Percentiles rank a stretch among this genome's conserved stretches.
Evolutionary conservation across 2,113 vertebrate species (phyloP).

Genomic region (Gymnorhina tibicen): DNA sequence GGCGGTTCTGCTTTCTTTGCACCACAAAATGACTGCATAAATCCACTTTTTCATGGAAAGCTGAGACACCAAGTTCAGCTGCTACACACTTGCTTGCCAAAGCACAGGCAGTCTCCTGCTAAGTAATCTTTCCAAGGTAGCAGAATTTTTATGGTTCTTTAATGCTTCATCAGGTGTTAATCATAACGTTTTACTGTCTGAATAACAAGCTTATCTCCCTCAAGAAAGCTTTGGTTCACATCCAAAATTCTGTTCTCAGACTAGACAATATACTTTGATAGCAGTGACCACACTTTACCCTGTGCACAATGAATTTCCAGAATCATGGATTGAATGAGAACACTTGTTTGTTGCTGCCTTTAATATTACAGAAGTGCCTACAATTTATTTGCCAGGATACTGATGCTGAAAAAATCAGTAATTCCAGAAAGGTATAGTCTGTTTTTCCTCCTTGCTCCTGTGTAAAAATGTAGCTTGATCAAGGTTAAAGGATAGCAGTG

Average conservation of each 20-base stretch:
- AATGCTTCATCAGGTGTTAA: constrained; percentile 47
- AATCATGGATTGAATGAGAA: not conserved
- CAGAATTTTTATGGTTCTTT: constrained; percentile 31
- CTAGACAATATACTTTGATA: constrained; percentile 23
- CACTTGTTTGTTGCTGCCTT: not conserved
- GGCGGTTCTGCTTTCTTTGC: not conserved
- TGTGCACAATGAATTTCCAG: not conserved
- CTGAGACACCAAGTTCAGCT: not conserved
- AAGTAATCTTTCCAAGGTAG: constrained; percentile 24
- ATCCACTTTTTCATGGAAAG: not conserved
- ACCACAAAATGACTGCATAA: not conserved
- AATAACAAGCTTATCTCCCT: constrained; percentile 32
- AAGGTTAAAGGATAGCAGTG: not conserved
- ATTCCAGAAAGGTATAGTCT: not conserved
- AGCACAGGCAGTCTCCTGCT: not conserved
- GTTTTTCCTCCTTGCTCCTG: not conserved
- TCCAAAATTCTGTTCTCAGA: constrained; percentile 6
- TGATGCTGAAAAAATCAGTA: not conserved
- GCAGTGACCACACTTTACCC: constrained; percentile 1
- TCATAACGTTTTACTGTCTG: constrained; percentile 22
- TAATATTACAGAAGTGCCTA: not conserved
- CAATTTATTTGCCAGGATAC: not conserved
- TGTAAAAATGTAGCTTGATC: not conserved
- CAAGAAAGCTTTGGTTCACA: constrained; percentile 23
- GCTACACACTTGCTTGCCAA: not conserved